phyloP scores from a whole-genome alignment of 1,140 invertebrate species.

The Ips typographus region DNA sequence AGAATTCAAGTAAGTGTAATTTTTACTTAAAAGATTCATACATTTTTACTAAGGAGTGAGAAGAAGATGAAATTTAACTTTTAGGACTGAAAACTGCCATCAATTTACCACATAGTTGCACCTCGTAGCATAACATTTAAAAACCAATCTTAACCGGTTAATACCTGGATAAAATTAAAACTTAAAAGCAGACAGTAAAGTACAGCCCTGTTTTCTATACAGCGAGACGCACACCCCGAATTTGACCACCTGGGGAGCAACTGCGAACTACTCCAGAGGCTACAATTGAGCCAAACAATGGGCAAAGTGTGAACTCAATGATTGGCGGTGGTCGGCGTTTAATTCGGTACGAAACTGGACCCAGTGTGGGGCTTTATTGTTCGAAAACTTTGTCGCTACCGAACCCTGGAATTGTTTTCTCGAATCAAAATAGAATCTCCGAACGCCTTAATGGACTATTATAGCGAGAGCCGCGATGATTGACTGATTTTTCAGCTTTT shows the following conservation, averaged over 20 bases:
- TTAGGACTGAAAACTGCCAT: no score
- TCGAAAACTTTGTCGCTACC: constrained; percentile 36
- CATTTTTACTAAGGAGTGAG: no score
- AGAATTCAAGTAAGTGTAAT: no score
- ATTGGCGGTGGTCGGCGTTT: constrained; percentile 47
- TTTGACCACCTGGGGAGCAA: constrained; percentile 48
- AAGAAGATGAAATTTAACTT: no score
- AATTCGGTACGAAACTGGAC: constrained; percentile 49
- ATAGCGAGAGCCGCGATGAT: constrained; percentile 24
- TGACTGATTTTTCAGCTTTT: constrained; percentile 32
- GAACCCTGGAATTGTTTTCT: constrained; percentile 34
- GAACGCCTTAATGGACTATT: constrained; percentile 29
- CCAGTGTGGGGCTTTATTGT: constrained; percentile 47
- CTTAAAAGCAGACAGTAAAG: no score
- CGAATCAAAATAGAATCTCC: constrained; percentile 33
- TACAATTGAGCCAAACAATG: constrained; percentile 51
- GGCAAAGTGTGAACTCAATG: constrained; percentile 44
- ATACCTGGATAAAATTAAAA: no score
- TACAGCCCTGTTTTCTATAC: no score
- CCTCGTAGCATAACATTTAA: no score
- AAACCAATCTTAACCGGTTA: no score
- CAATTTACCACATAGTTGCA: no score
- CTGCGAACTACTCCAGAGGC: constrained; percentile 51
- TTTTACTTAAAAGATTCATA: no score
- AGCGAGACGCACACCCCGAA: not conserved